Conservation (phyloP, 1,140 invertebrate species). For the Drosophila ironensis region DNA sequence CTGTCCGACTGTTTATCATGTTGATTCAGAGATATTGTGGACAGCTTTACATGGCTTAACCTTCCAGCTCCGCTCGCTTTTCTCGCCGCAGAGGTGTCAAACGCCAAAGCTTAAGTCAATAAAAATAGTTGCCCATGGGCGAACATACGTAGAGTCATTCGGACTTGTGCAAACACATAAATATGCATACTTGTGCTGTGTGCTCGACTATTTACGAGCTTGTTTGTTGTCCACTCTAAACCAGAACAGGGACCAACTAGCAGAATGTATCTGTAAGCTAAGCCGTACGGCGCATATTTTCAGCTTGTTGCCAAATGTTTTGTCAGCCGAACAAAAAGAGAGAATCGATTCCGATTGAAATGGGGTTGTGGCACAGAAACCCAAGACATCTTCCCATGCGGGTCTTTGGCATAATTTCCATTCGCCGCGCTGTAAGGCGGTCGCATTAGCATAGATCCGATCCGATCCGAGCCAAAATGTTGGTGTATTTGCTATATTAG, state of each 20-base stretch:
- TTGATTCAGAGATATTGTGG: background rate
- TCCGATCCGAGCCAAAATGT: conserved; percentile 11
- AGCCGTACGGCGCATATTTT: conserved; percentile 47
- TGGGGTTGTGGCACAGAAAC: conserved; percentile 61
- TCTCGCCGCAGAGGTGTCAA: conserved; percentile 61
- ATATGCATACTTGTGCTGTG: conserved; percentile 13
- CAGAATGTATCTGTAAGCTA: conserved; percentile 54
- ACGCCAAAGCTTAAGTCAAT: conserved; percentile 73
- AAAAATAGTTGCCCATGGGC: conserved; percentile 57
- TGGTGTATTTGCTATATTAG: conserved; percentile 3
- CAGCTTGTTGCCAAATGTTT: conserved; percentile 40
- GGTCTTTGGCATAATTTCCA: conserved; percentile 28
- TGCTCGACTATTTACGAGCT: conserved; percentile 63
- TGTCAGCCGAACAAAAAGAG: conserved; percentile 23
- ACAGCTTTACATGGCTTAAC: conserved; percentile 31
- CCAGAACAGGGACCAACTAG: conserved; percentile 56
- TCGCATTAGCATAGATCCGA: conserved; percentile 54
- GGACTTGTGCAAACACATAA: conserved; percentile 7
- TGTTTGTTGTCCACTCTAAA: conserved; percentile 72
- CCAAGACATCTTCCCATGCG: conserved; percentile 29
- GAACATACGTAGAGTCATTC: conserved; percentile 14
- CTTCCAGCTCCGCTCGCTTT: background rate
- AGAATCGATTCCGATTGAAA: conserved; percentile 27
- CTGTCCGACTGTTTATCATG: background rate
- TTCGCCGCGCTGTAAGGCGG: conserved; percentile 23